Evolutionary conservation across 2,888 invertebrate species (phyloP).

Genomic region (Mellilla xanthometata): DNA sequence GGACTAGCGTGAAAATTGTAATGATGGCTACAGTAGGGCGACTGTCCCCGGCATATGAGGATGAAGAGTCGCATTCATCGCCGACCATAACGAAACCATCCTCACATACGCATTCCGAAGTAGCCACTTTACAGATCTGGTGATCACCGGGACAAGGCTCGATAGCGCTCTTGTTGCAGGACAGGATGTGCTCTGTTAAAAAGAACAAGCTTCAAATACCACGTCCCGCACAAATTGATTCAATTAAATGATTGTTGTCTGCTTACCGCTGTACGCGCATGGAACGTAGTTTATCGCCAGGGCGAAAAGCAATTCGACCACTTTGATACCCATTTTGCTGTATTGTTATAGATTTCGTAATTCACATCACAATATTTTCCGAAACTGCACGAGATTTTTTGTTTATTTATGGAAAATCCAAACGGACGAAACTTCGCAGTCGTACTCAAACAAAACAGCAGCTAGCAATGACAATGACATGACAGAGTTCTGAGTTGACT

Average conservation of each 20-base stretch:
- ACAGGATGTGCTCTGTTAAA: conserved; percentile 79
- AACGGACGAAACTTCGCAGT: conserved; percentile 40
- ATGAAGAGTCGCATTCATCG: conserved; percentile 48
- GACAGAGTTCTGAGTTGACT: no score
- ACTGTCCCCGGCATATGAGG: conserved; percentile 25
- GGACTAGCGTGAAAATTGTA: conserved; percentile 62
- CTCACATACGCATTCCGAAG: conserved; percentile 54
- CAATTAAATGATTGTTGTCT: conserved; percentile 78
- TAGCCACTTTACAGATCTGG: conserved; percentile 55
- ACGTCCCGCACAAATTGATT: conserved; percentile 69
- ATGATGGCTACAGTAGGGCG: conserved; percentile 58
- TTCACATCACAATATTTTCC: conserved; percentile 63
- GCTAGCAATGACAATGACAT: conserved; percentile 10
- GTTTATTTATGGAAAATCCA: conserved; percentile 42
- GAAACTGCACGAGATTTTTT: conserved; percentile 36
- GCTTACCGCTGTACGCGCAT: conserved; percentile 68
- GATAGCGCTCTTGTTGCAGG: conserved; percentile 60
- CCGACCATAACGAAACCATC: conserved; percentile 50
- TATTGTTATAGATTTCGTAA: conserved; percentile 30
- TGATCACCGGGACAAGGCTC: conserved; percentile 50
- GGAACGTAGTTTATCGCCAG: conserved; percentile 61
- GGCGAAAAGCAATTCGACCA: conserved; percentile 53
- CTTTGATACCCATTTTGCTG: conserved; percentile 55
- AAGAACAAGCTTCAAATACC: conserved; percentile 33
- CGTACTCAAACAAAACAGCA: conserved; percentile 52